Evolutionary conservation across 2,113 vertebrate genomes (phyloP), one percentile per base, ranked within the genome.

Genomic region (Ceuthmochares aereus): DNA sequence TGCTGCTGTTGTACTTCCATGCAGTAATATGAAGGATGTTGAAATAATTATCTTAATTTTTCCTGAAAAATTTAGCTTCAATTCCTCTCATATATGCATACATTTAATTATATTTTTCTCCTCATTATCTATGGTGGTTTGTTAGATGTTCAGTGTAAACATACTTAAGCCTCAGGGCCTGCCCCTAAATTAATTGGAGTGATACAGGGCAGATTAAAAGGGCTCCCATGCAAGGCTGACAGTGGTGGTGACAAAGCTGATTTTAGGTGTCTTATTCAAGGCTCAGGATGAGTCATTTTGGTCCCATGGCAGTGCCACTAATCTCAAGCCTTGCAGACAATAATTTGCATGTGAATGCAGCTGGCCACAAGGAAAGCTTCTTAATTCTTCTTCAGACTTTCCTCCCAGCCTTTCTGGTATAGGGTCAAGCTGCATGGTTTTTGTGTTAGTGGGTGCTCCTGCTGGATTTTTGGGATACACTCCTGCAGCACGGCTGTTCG

Each of bases 401-500:
- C 26, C 72, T 64, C 18, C 3, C 0, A 0, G 75, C 25, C 20
- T 68, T 54, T n/a, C 13, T 64, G 67, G 37, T 23, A 45, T 34
- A 19, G 5, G 29, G 7, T 19, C 62, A 73, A 64, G 59, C 49
- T 85, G 52, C 79, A 2, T 0, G 0, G 23, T 30, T 56, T 75
- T 16, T 52, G 34, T 68, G 43, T 5, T 79, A 12, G 19, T 3
- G 29, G 25, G 20, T 47, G 40, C 21, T 68, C 72, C n/a, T 29
- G 0, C 6, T 12, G 47, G 23, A 18, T 5, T 25, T 74, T 54
- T 23, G 34, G 42, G 18, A 27, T 40, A 9, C 0, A 0, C 32
- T 69, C 10, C 2, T 2, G 2, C 0, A 0, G 12, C 0, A 0
- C 0, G 1, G 7, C 16, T 47, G 29, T 14, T 80, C 10, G 0